Percentiles rank a stretch among this genome's conserved stretches.
Evolutionary conservation across 2,113 vertebrate genomes (phyloP).

Genomic region (Corythornis cristatus): DNA sequence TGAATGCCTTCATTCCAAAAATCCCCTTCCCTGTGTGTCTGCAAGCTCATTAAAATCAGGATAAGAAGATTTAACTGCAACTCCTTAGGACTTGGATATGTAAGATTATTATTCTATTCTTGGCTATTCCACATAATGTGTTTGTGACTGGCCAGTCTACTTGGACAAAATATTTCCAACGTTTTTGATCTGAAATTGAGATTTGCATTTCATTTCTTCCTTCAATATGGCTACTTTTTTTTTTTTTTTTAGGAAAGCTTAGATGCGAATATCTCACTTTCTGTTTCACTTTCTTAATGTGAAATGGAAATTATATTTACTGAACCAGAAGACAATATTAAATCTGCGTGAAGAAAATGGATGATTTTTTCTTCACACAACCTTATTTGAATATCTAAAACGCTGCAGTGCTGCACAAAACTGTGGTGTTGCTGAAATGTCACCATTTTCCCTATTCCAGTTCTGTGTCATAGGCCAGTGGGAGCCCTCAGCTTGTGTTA

Average conservation of each 20-base stretch:
- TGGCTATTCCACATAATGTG: not conserved
- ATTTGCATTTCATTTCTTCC: not conserved
- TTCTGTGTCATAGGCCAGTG: not conserved
- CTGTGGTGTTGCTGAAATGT: not conserved
- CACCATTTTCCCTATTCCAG: not conserved
- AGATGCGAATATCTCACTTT: not conserved
- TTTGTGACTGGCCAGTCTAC: conserved; percentile 7
- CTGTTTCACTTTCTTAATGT: not conserved
- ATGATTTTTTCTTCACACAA: not conserved
- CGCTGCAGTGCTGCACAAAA: rapidly evolving
- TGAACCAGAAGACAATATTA: not conserved
- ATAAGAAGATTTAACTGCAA: conserved; percentile 59
- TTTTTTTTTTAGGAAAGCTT: not conserved
- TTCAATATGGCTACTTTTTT: not conserved
- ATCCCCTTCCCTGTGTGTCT: not conserved
- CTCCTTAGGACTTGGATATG: not conserved
- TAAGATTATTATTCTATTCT: conserved; percentile 63
- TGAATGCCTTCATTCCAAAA: not conserved
- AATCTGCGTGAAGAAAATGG: not conserved
- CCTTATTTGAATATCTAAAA: not conserved
- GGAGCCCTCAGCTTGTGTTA: conserved; percentile 50
- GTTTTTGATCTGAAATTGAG: not conserved
- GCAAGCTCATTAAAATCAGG: conserved; percentile 20
- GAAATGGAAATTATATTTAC: not conserved
- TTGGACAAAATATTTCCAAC: not conserved